Base-by-base conservation (phyloP, 2,797 vertebrate species). In the Hemibagrus guttatus region DNA sequence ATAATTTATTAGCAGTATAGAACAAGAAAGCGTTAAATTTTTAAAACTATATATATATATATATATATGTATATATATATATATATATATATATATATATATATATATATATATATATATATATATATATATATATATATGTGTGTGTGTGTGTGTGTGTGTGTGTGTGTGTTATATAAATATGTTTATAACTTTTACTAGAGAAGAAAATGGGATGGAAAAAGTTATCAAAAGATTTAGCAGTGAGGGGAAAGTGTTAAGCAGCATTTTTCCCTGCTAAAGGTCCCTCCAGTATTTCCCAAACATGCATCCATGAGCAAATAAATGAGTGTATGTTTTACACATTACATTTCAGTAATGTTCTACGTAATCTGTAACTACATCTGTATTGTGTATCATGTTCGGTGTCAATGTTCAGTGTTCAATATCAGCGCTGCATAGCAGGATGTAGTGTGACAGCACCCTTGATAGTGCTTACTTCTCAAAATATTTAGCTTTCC, bases 381-480 rank as follows among this genome's bases (percentile, higher is more conserved):
- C 81, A 69, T 83, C 81, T 69, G 81, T 64, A 64, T 85, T 78
- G n/a, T 59, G 49, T 85, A 71, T 71, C 72, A 76, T 26, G 39
- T 84, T 84, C 23, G 6, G 56, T 28, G 64, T 63, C n/a, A 64
- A 2, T 35, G 46, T 76, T 68, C 84, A 64, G 14, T 72, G 54
- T 85, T 63, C 71, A 61, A 17, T 23, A 75, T 84, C 71, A 75
- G 23, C 17, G 46, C 71, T 76, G 42, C 59, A 54, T 28, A 64
- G 54, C 49, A 69, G 81, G 64, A 71, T 83, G 49, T 61, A 64
- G 31, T 64, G 6, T 52, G 72, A 85, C 59, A 42, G 72, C 58
- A 76, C 58, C 42, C 72, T 85, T 80, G 78, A 80, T 42, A 16
- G 56, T 80, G 56, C 56, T 80, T 69, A 83, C 35, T 71, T 66